These are phyloP conservation scores for Propithecus coquereli DNA, from an alignment of 2,113 vertebrate genomes.

Conservation along the genomic window DNA sequence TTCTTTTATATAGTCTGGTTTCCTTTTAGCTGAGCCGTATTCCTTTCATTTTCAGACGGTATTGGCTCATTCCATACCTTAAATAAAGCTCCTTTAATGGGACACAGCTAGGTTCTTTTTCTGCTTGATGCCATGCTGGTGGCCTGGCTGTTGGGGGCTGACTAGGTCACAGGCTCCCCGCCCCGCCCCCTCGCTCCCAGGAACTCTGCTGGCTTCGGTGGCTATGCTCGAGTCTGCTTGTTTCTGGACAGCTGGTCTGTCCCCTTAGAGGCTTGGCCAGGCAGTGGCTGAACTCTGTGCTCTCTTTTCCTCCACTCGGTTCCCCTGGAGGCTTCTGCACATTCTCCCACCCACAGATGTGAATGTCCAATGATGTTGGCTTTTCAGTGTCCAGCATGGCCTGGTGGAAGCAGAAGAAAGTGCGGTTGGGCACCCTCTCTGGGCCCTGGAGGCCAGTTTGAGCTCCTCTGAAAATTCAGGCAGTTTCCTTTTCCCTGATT, in stretches of 20 bases:
- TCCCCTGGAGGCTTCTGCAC: constrained; percentile 58
- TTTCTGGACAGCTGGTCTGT: not conserved
- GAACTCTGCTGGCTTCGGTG: constrained; percentile 22
- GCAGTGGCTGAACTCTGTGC: constrained; percentile 28
- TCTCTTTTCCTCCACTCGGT: constrained; percentile 47
- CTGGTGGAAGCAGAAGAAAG: constrained; percentile 33
- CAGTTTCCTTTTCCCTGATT: constrained; percentile 54
- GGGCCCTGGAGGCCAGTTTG: constrained; percentile 38
- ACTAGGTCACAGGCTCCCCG: not conserved
- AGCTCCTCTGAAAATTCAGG: constrained; percentile 45
- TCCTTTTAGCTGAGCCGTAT: not conserved
- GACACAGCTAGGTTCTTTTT: not conserved
- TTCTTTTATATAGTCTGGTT: not conserved
- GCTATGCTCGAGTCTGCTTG: not conserved
- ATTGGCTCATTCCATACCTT: not conserved
- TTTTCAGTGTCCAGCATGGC: constrained; percentile 24
- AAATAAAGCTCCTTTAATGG: not conserved
- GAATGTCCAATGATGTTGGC: not conserved
- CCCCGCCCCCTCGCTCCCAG: too few relatives aligned
- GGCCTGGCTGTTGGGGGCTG: not conserved
- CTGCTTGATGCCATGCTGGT: not conserved
- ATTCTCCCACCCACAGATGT: constrained; percentile 35
- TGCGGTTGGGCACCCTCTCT: constrained; percentile 21
- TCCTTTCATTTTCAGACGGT: not conserved
- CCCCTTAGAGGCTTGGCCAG: not conserved